Percentiles rank a stretch among this genome's conserved stretches.
Evolutionary conservation across 2,113 vertebrate genomes (phyloP).

Genomic region (Romanogobio albipinnatus): DNA sequence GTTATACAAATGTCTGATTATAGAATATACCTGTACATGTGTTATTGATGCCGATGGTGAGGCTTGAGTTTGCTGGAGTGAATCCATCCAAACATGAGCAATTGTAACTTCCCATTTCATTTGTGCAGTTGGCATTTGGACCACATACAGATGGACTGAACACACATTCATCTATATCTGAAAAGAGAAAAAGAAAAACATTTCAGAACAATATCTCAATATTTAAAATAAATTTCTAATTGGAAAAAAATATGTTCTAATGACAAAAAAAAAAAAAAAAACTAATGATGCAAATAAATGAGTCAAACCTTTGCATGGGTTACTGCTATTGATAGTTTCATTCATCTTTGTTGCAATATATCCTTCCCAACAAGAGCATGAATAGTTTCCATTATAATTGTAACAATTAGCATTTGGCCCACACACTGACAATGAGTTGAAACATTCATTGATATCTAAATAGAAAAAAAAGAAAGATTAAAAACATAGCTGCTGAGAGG

Average conservation of each 20-base stretch:
- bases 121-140: no score
- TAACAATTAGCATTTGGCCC: background rate
- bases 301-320: background rate
- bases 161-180: constrained; percentile 17
- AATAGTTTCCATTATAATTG: background rate
- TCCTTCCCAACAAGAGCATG: constrained; percentile 1
- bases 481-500: background rate
- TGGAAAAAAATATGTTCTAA: background rate
- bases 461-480: background rate
- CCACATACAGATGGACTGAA: background rate
- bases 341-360: background rate
- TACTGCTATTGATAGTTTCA: background rate
- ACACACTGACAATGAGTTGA: background rate
- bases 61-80: no score
- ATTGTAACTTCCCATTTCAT: no score
- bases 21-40: background rate
- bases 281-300: no score
- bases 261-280: no score
- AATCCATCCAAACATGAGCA: no score
- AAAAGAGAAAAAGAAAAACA: constrained; percentile 19
- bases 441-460: background rate
- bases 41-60: no score
- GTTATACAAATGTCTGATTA: background rate
- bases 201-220: constrained; percentile 8
- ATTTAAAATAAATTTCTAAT: background rate